Evolutionary conservation across 2,888 invertebrate genomes (phyloP), one percentile per base, ranked within the genome.

Genomic region (Emmelina monodactyla): DNA sequence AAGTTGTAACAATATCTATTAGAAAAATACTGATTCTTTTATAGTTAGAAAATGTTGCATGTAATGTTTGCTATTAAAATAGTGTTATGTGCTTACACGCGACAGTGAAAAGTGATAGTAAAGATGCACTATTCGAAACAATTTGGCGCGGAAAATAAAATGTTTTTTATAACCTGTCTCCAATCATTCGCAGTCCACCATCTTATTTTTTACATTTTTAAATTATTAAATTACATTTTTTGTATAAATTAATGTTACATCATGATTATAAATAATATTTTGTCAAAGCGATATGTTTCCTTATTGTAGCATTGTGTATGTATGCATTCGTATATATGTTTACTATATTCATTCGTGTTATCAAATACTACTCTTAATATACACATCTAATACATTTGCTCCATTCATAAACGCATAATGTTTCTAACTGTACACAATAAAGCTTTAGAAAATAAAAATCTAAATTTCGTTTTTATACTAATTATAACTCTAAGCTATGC

Each of bases 211-310:
- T 31, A 32, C 32, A 38, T 29, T 2, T 11, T 22, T 28, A 31
- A 28, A 16, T 12, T 32, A 37, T 34, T 35, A 28, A 32, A 34
- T 33, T 37, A 42, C 47, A 45, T 48, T 40, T 47, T 38, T 48
- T 47, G 58, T 60, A 55, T 65, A 63, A 64, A 64, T 25, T 25
- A 25, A 25, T n/a, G n/a, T 25, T 57, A 52, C 53, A 53, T 56
- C 57, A 52, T 55, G 47, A 53, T 57, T 50, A 55, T 55, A 25
- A 25, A 25, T 56, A 50, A 54, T 54, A 57, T 47, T 64, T 67
- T 68, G 68, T 65, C 62, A 67, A 75, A 78, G 78, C 78, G 78
- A 78, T 78, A 78, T 76, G 78, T 78, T 66, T 75, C 49, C 53
- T 75, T 76, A 76, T 78, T 76, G 76, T 78, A 75, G 69, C 73